Percentiles rank a stretch among this genome's conserved stretches.
These are phyloP conservation scores for Silurus glanis DNA, from an alignment of 2,113 vertebrate species.

Conservation along the genomic window DNA sequence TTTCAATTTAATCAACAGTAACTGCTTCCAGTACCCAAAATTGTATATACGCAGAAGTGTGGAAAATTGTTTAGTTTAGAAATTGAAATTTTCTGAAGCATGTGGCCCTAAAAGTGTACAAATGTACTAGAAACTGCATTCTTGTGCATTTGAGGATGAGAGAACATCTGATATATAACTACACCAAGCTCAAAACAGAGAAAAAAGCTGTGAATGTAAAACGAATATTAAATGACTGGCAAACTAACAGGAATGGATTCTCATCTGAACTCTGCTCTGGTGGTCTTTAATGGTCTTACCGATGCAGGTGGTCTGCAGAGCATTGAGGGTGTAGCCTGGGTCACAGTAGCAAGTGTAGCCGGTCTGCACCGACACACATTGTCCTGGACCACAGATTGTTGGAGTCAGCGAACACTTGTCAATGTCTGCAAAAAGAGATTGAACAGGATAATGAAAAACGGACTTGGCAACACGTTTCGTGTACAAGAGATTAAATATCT, in stretches of 20 bases:
- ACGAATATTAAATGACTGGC: background rate
- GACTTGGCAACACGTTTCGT: background rate
- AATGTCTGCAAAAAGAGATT: constrained; percentile 56
- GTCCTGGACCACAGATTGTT: constrained; percentile 72
- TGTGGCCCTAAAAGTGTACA: background rate
- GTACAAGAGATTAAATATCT: background rate
- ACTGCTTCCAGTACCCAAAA: background rate
- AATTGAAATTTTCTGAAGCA: background rate
- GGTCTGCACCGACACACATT: constrained; percentile 69
- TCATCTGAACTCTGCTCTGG: background rate
- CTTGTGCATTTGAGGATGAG: background rate
- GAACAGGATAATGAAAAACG: constrained; percentile 2
- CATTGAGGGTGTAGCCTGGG: constrained; percentile 71
- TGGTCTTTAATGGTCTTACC: constrained; percentile 64
- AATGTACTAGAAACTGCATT: background rate
- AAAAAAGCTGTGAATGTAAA: background rate
- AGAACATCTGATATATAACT: constrained; percentile 1
- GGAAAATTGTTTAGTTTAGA: background rate
- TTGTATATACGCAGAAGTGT: background rate
- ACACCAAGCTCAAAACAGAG: background rate
- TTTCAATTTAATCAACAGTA: background rate
- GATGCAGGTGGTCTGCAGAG: constrained; percentile 75
- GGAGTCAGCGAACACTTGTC: constrained; percentile 70
- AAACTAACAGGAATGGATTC: background rate
- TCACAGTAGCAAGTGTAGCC: constrained; percentile 76